phyloP scores from a whole-genome alignment of 2,888 invertebrate genomes.

The Taenaris catops region DNA sequence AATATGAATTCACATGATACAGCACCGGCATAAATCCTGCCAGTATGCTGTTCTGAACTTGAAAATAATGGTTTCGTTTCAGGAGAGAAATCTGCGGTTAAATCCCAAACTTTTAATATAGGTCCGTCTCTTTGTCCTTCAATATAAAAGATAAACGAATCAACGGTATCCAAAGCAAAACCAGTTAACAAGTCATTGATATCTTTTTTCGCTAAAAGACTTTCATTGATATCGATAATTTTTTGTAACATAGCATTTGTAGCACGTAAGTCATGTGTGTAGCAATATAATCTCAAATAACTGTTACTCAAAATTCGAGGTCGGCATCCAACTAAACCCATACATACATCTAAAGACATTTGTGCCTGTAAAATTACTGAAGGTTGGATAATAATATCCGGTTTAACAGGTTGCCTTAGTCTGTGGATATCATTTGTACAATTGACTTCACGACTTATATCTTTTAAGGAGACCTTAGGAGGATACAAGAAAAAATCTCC shows the following conservation, averaged over 20 bases:
- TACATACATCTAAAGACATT: conserved; percentile 55
- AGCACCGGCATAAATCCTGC: conserved; percentile 53
- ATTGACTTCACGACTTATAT: conserved; percentile 36
- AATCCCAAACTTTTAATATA: conserved; percentile 52
- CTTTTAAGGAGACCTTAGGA: conserved; percentile 28
- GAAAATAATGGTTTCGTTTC: conserved; percentile 46
- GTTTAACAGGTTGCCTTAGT: conserved; percentile 33
- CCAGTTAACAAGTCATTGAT: conserved; percentile 46
- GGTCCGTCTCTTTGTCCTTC: conserved; percentile 55
- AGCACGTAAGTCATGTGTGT: conserved; percentile 33
- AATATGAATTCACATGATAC: too few species aligned
- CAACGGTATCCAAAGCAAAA: conserved; percentile 55
- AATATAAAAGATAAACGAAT: conserved; percentile 43
- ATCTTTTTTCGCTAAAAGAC: conserved; percentile 22
- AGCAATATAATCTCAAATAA: conserved; percentile 52
- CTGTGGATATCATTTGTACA: conserved; percentile 64
- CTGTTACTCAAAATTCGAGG: conserved; percentile 29
- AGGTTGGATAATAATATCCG: conserved; percentile 39
- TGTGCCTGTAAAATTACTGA: conserved; percentile 48
- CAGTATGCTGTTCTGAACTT: conserved; percentile 41
- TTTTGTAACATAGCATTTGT: conserved; percentile 34
- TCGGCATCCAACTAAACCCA: conserved; percentile 59
- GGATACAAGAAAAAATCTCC: conserved; percentile 59
- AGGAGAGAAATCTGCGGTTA: conserved; percentile 45
- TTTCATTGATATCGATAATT: conserved; percentile 46